These are phyloP conservation scores for Melieria crassipennis DNA, from an alignment of 2,888 invertebrate genomes.

Conservation along the genomic window DNA sequence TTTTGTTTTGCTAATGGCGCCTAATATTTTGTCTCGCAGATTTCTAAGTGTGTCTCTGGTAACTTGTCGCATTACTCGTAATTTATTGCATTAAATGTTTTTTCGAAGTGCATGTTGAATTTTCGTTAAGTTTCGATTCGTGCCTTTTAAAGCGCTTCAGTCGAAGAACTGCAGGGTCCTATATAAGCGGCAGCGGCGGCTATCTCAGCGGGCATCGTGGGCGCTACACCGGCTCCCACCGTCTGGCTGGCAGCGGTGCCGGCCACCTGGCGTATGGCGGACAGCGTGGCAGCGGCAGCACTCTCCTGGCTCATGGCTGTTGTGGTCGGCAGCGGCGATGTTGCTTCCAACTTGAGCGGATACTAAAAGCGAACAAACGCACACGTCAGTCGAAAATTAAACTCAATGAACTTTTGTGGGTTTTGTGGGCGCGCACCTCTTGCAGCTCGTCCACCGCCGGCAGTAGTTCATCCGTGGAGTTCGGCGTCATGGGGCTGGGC, in stretches of 20 bases:
- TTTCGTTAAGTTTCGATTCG: conserved; percentile 11
- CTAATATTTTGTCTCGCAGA: no score
- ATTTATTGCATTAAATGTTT: background rate
- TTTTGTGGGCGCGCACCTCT: conserved; percentile 68
- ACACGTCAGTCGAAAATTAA: background rate
- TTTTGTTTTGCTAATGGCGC: no score
- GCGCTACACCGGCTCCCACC: conserved; percentile 46
- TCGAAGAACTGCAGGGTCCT: conserved; percentile 70
- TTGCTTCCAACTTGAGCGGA: conserved; percentile 48
- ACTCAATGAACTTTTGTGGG: background rate
- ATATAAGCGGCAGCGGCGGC: conserved; percentile 57
- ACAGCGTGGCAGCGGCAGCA: conserved; percentile 48
- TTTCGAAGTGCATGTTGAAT: background rate
- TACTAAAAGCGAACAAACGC: conserved; percentile 43
- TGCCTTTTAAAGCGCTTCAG: conserved; percentile 64
- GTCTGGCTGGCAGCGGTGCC: conserved; percentile 39
- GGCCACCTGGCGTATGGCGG: conserved; percentile 36
- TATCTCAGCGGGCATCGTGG: conserved; percentile 40
- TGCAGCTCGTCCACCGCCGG: conserved; percentile 83
- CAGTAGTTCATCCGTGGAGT: conserved; percentile 84
- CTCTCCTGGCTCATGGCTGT: conserved; percentile 44
- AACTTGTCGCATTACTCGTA: background rate
- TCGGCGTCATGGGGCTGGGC: conserved; percentile 82
- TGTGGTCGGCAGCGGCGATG: conserved; percentile 19
- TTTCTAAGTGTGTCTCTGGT: background rate